Conservation (phyloP, 1,140 invertebrate genomes). For the Drosophila chauvacae region DNA sequence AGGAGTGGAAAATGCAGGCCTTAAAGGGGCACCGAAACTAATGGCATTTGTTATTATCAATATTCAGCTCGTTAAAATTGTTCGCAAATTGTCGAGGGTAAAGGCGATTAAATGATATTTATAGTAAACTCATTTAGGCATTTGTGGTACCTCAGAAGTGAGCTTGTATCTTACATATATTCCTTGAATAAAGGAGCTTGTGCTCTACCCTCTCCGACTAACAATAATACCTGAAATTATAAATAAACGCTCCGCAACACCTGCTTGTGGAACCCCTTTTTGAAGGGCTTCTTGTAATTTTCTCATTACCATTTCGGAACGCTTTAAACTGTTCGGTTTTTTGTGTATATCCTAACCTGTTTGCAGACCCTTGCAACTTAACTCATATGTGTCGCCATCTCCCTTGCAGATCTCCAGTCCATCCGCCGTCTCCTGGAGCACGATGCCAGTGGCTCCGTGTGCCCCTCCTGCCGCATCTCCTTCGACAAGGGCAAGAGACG, state of each 20-base stretch:
- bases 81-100: conserved; percentile 7
- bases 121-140: not conserved
- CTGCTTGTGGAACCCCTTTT: conserved; percentile 18
- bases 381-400: conserved; percentile 54
- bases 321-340: conserved; percentile 20
- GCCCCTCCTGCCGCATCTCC: conserved; percentile 94
- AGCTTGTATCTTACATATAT: not conserved
- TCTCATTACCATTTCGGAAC: conserved; percentile 28
- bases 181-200: not conserved
- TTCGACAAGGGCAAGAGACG: conserved; percentile 98
- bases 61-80: conserved; percentile 19
- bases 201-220: not conserved
- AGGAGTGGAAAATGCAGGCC: conserved; percentile 15
- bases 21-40: conserved; percentile 16
- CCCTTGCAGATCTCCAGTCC: conserved; percentile 89
- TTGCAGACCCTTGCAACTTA: conserved; percentile 2
- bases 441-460: conserved; percentile 87
- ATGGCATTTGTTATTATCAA: conserved; percentile 15
- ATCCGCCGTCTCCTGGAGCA: conserved; percentile 85
- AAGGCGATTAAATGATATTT: not conserved
- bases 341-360: conserved; percentile 14
- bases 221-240: conserved; percentile 28
- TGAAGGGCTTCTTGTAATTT: conserved; percentile 34
- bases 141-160: not conserved
- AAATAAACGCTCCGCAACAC: conserved; percentile 29